Conservation (phyloP, 2,113 vertebrate genomes). For the Columba janthina region DNA sequence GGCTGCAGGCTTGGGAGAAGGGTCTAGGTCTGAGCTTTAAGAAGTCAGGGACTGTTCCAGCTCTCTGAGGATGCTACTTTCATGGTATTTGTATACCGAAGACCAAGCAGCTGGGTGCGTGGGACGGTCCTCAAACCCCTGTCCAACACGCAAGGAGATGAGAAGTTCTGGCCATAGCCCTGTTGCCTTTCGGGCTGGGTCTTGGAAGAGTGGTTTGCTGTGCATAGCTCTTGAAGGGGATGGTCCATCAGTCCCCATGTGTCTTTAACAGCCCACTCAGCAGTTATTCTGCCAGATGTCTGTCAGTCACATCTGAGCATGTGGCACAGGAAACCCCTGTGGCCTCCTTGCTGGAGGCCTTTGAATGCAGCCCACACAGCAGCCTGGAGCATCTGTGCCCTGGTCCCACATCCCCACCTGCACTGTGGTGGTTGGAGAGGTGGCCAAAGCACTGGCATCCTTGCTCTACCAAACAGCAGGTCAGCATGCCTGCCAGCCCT, state of each 20-base stretch:
- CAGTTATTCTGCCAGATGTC: background rate
- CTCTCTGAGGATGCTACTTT: background rate
- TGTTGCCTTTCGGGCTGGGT: background rate
- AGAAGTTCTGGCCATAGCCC: background rate
- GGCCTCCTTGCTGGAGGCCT: background rate
- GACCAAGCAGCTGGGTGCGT: background rate
- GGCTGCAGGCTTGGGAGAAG: too few relatives aligned
- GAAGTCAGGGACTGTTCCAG: background rate
- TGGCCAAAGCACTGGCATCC: background rate
- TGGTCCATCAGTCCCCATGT: background rate
- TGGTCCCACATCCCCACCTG: background rate
- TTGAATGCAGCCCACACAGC: background rate
- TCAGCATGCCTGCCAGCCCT: rapidly evolving
- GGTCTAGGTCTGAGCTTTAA: background rate
- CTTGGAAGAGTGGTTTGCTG: background rate
- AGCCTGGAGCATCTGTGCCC: background rate
- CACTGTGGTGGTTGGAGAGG: background rate
- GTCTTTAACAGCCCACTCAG: background rate
- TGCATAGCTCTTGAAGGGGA: background rate
- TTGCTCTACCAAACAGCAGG: background rate
- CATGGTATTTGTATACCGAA: background rate
- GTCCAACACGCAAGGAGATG: background rate
- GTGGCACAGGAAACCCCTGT: background rate
- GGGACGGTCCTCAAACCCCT: background rate
- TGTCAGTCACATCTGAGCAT: background rate